Conservation (phyloP, 1,140 invertebrate genomes). For the Pseudobourletiella spinata region DNA sequence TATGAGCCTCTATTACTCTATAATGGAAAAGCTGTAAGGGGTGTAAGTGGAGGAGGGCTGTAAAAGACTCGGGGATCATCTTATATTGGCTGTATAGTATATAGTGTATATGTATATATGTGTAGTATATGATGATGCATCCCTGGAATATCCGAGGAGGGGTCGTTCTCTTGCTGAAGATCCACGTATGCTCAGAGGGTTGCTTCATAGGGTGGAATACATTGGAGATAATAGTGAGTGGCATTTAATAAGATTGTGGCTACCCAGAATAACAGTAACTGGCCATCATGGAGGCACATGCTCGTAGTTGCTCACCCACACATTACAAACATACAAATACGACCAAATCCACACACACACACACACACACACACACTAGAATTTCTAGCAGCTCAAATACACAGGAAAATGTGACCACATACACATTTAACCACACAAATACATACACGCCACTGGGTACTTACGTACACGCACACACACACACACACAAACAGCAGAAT, state of each 20-base stretch:
- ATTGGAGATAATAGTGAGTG: slow-evolving; percentile 23
- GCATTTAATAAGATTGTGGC: slow-evolving; percentile 19
- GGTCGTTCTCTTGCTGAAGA: too few relatives aligned
- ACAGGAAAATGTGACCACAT: too few relatives aligned
- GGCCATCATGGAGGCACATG: neutral
- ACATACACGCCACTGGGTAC: too few relatives aligned
- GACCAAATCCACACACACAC: too few relatives aligned
- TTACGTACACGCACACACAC: too few relatives aligned
- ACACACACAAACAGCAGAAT: too few relatives aligned
- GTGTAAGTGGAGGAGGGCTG: neutral
- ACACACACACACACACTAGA: too few relatives aligned
- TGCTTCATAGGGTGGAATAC: neutral
- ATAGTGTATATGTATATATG: neutral
- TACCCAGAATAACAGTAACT: neutral
- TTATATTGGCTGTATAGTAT: neutral
- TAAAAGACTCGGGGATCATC: slow-evolving; percentile 10
- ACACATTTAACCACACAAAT: too few relatives aligned
- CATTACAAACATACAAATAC: neutral
- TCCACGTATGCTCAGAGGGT: neutral
- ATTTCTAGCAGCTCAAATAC: too few relatives aligned
- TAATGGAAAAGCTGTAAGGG: neutral
- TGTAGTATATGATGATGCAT: neutral
- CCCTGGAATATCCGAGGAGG: neutral
- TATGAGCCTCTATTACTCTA: neutral
- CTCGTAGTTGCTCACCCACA: too few relatives aligned